phyloP scores from a whole-genome alignment of 2,797 vertebrate genomes.

The Enteromius viviparus region DNA sequence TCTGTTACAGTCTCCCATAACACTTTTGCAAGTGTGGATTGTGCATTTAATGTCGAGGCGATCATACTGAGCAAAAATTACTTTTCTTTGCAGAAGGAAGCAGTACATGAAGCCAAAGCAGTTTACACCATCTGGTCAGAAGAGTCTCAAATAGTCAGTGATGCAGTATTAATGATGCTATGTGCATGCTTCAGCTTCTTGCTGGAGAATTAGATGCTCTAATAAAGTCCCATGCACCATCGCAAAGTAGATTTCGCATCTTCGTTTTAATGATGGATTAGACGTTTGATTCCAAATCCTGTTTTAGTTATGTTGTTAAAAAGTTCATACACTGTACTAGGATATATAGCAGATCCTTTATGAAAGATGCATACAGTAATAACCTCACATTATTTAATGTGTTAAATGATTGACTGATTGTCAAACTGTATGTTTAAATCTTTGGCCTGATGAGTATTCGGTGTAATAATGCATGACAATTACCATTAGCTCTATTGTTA shows the following conservation, averaged over 20 bases:
- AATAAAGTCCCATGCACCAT: conserved; percentile 66
- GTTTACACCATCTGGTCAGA: conserved; percentile 60
- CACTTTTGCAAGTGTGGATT: conserved; percentile 17
- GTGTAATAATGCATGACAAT: conserved; percentile 77
- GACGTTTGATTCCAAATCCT: conserved; percentile 52
- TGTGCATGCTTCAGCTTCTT: conserved; percentile 54
- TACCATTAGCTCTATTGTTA: conserved; percentile 82
- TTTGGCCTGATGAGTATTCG: conserved; percentile 66
- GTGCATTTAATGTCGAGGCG: conserved; percentile 14
- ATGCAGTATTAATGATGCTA: conserved; percentile 63
- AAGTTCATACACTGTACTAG: neutral
- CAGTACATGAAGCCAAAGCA: conserved; percentile 33
- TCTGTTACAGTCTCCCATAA: neutral
- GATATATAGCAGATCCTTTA: neutral
- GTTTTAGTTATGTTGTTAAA: conserved; percentile 29
- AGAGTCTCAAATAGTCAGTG: conserved; percentile 62
- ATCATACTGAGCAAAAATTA: conserved; percentile 25
- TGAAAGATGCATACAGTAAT: conserved; percentile 23
- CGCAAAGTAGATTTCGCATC: conserved; percentile 65
- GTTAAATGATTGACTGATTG: conserved; percentile 38
- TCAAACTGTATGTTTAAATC: conserved; percentile 59
- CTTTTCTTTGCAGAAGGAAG: conserved; percentile 32
- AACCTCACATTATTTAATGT: neutral
- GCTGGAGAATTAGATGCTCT: conserved; percentile 65
- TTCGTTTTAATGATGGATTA: conserved; percentile 71